Evolutionary conservation across 2,888 invertebrate genomes (phyloP).

Genomic region (Eristalinus sepulchralis): DNA sequence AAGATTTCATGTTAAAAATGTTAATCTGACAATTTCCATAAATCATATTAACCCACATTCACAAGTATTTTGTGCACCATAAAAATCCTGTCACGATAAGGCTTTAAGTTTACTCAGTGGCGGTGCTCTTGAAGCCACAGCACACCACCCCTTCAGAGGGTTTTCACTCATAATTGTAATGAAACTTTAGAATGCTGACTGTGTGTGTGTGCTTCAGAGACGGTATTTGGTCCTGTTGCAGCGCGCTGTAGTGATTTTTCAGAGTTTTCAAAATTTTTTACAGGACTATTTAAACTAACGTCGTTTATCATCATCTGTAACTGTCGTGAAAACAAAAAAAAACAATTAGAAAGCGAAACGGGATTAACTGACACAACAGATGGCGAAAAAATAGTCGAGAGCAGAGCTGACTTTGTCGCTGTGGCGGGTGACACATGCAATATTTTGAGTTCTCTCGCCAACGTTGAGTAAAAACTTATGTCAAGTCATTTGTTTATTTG

Average conservation of each 20-base stretch:
- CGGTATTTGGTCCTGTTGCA: constrained; percentile 16
- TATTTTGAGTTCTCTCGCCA: too few species aligned
- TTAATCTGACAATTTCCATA: constrained; percentile 73
- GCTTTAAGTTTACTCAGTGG: constrained; percentile 19
- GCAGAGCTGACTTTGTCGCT: not conserved
- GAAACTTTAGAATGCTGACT: constrained; percentile 44
- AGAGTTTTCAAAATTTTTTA: constrained; percentile 48
- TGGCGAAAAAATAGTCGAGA: not conserved
- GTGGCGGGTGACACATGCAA: not conserved
- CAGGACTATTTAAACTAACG: constrained; percentile 49
- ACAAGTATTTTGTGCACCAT: constrained; percentile 47
- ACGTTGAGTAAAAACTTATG: too few species aligned
- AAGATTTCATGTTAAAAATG: constrained; percentile 70
- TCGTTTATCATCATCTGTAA: constrained; percentile 65
- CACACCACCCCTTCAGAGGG: constrained; percentile 5
- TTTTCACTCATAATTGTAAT: constrained; percentile 44
- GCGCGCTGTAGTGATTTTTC: constrained; percentile 1
- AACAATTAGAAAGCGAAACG: constrained; percentile 34
- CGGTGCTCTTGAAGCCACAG: not conserved
- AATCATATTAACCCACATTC: constrained; percentile 73
- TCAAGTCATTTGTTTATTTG: too few species aligned
- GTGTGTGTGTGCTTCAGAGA: not conserved
- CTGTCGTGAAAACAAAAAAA: constrained; percentile 53
- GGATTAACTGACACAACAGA: not conserved
- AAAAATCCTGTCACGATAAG: constrained; percentile 58